A percentile compares a stretch with the other conserved stretches of the same genome.
These are phyloP conservation scores for Rattus rattus DNA, from an alignment of 2,113 vertebrate species.

Conservation along the genomic window DNA sequence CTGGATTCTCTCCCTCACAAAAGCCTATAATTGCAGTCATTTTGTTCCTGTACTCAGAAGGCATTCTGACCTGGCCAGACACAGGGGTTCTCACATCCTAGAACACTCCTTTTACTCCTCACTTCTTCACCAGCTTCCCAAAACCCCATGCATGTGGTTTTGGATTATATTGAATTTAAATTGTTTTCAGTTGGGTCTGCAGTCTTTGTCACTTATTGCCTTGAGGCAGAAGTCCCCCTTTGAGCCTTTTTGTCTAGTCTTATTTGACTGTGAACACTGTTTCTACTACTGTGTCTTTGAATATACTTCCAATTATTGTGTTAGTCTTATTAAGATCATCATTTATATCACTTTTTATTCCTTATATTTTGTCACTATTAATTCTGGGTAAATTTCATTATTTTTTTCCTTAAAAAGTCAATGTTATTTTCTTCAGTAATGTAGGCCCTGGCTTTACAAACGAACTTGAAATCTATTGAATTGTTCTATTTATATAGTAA, in stretches of 20 bases:
- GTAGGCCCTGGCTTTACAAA: background rate
- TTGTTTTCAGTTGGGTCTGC: background rate
- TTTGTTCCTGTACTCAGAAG: background rate
- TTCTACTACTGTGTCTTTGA: background rate
- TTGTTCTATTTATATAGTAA: background rate
- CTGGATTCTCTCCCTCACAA: background rate
- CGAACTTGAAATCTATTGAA: background rate
- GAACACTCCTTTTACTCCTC: background rate
- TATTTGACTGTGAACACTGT: background rate
- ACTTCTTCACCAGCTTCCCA: background rate
- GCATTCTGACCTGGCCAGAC: background rate
- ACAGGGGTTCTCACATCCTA: background rate
- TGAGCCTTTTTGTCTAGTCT: background rate
- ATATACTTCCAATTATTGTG: background rate
- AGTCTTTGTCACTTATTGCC: background rate
- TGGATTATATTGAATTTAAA: background rate
- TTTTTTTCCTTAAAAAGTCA: background rate
- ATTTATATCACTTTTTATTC: background rate
- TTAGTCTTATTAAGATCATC: background rate
- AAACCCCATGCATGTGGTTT: background rate
- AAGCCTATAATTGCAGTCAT: background rate
- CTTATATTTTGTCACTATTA: background rate
- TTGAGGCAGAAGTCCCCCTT: background rate
- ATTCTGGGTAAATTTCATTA: background rate
- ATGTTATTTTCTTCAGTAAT: constrained; percentile 13